Conservation (phyloP, 1,140 invertebrate species). For the Battus philenor region DNA sequence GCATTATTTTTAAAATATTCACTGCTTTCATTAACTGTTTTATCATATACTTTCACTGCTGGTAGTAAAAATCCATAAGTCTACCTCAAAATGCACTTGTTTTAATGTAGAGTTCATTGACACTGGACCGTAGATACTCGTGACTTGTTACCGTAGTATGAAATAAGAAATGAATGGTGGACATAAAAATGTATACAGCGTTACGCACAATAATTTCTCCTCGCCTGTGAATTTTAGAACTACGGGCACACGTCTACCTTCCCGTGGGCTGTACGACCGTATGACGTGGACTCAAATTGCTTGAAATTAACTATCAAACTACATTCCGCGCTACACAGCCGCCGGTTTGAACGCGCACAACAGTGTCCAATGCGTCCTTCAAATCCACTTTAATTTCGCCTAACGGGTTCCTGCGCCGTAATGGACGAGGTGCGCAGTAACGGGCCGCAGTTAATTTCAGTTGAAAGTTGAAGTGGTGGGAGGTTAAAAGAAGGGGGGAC, state of each 20-base stretch:
- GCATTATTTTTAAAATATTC: background rate
- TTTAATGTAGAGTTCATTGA: conserved; percentile 21
- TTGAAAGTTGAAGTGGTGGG: conserved; percentile 27
- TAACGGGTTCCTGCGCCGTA: conserved; percentile 6
- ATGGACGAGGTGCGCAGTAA: conserved; percentile 24
- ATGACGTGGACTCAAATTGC: conserved; percentile 52
- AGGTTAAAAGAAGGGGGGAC: conserved; percentile 40
- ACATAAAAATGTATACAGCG: conserved; percentile 24
- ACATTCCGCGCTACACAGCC: conserved; percentile 22
- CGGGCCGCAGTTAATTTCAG: conserved; percentile 14
- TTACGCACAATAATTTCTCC: conserved; percentile 41
- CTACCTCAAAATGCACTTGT: conserved; percentile 10
- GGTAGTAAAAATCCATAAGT: background rate
- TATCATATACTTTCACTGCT: too few species aligned
- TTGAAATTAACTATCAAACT: conserved; percentile 40
- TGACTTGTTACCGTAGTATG: conserved; percentile 15
- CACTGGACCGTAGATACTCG: conserved; percentile 19
- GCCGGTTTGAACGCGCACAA: conserved; percentile 17
- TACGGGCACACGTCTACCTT: conserved; percentile 49
- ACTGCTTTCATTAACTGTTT: too few species aligned
- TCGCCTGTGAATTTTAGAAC: conserved; percentile 22
- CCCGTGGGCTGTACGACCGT: conserved; percentile 55
- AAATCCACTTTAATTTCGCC: conserved; percentile 18
- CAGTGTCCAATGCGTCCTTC: conserved; percentile 39
- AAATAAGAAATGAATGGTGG: conserved; percentile 23